Base-by-base conservation (phyloP, 1,140 invertebrate species). In the Lethrus apterus region DNA sequence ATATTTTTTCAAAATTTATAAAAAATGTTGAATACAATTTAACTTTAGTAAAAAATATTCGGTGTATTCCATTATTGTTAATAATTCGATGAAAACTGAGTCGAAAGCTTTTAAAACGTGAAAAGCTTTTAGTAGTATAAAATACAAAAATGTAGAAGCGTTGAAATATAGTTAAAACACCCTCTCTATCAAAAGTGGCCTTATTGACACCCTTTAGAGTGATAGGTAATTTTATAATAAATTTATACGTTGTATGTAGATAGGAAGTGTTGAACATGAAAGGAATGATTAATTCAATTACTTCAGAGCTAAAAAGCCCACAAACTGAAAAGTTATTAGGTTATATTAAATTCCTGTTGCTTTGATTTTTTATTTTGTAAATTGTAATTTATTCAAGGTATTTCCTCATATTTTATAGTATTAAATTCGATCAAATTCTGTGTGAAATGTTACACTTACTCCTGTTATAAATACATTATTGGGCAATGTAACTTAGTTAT, bases 181-280 rank as follows among this genome's bases (percentile, higher is more conserved):
- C 18, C 45, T 7, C n/a, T 42, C 46, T 38, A 47, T 55, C 50
- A 55, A 55, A 57, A 55, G 51, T 58, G 33, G 48, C 48, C 44
- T 55, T 55, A 52, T 48, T 30, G 46, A 33, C 51, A 36, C 46
- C 55, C 49, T 54, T 49, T 55, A 50, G 52, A 52, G 46, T 46
- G 48, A 26, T n/a, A 26, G 46, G 21, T 55, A 55, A 58, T 58
- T 53, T 55, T 51, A 55, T 58, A 58, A 58, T 53, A 52, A 34
- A 52, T 57, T 55, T 55, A 55, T 47, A 33, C 46, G 50, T 53
- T 53, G 50, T 50, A 58, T 58, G 56, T 49, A 55, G 55, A 55
- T 51, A 50, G 55, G 50, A 54, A 57, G 46, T 47, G 44, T 46
- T 50, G 20, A 41, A 44, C 48, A 46, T 47, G 45, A 54, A 54